These are phyloP conservation scores for Drosophila orosa DNA, from an alignment of 1,140 invertebrate genomes.

Conservation along the genomic window DNA sequence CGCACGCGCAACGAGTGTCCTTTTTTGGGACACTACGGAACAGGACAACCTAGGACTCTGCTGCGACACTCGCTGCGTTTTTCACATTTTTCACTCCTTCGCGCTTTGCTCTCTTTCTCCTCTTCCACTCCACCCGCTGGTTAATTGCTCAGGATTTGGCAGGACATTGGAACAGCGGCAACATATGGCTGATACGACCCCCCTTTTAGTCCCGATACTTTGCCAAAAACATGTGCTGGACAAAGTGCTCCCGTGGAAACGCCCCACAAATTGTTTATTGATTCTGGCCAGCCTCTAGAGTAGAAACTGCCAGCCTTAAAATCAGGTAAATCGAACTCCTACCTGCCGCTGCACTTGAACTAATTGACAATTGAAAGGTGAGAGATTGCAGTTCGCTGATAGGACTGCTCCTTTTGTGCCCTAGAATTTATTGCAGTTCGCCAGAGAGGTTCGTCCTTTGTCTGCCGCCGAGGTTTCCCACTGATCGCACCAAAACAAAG, in stretches of 20 bases:
- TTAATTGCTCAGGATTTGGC: slow-evolving; percentile 54
- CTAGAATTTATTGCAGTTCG: slow-evolving; percentile 63
- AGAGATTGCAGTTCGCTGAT: slow-evolving; percentile 77
- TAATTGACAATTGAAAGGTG: slow-evolving; percentile 81
- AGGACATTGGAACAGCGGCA: slow-evolving; percentile 21
- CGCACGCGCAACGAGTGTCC: slow-evolving; percentile 52
- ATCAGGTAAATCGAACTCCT: slow-evolving; percentile 10
- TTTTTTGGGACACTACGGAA: background rate
- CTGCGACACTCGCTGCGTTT: slow-evolving; percentile 58
- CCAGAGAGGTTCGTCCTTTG: slow-evolving; percentile 47
- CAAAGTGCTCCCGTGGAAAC: slow-evolving; percentile 72
- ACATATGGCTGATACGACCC: slow-evolving; percentile 53
- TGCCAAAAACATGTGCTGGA: slow-evolving; percentile 67
- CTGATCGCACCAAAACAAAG: slow-evolving; percentile 79
- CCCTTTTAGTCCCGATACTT: background rate
- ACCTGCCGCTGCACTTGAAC: slow-evolving; percentile 69
- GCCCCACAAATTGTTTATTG: slow-evolving; percentile 73
- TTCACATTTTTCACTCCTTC: slow-evolving; percentile 75
- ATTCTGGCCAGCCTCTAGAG: slow-evolving; percentile 49
- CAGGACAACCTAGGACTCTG: slow-evolving; percentile 18
- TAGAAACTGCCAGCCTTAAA: background rate
- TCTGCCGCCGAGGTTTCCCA: slow-evolving; percentile 67
- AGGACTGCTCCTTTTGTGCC: slow-evolving; percentile 58
- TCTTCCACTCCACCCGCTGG: slow-evolving; percentile 46
- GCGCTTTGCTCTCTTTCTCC: slow-evolving; percentile 35